A percentile compares a stretch with the other conserved stretches of the same genome.
These are phyloP conservation scores for Andrena bucephala DNA, from an alignment of 2,888 invertebrate genomes.

Conservation along the genomic window DNA sequence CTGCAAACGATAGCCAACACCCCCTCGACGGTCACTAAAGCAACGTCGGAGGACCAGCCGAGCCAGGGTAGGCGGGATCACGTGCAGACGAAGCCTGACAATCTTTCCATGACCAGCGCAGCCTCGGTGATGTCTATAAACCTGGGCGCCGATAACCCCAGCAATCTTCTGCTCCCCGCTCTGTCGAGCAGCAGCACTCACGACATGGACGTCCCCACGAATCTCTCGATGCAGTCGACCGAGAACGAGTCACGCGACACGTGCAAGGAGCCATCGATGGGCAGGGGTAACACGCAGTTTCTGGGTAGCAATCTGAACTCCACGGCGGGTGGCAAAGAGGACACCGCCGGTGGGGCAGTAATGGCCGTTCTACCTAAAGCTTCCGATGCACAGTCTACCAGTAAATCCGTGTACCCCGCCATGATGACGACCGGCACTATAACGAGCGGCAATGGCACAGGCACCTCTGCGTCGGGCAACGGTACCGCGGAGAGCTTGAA, in stretches of 20 bases:
- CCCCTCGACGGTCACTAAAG: constrained; percentile 57
- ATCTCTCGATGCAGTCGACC: constrained; percentile 79
- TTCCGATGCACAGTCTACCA: constrained; percentile 58
- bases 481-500: constrained; percentile 83
- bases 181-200: constrained; percentile 58
- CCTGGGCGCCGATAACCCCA: constrained; percentile 59
- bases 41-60: constrained; percentile 62
- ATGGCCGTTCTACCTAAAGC: constrained; percentile 65
- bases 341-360: constrained; percentile 66
- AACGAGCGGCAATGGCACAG: constrained; percentile 39
- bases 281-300: constrained; percentile 74
- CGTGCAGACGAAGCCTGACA: constrained; percentile 76
- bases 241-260: constrained; percentile 75
- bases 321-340: constrained; percentile 74
- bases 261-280: constrained; percentile 71
- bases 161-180: constrained; percentile 67
- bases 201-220: constrained; percentile 81
- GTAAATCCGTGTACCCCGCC: constrained; percentile 63
- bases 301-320: constrained; percentile 71
- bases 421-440: constrained; percentile 58
- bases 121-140: constrained; percentile 66
- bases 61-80: constrained; percentile 70
- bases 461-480: constrained; percentile 32
- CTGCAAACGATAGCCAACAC: constrained; percentile 59
- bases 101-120: constrained; percentile 67